phyloP scores from a whole-genome alignment of 2,113 vertebrate species.

The Myotis davidii region DNA sequence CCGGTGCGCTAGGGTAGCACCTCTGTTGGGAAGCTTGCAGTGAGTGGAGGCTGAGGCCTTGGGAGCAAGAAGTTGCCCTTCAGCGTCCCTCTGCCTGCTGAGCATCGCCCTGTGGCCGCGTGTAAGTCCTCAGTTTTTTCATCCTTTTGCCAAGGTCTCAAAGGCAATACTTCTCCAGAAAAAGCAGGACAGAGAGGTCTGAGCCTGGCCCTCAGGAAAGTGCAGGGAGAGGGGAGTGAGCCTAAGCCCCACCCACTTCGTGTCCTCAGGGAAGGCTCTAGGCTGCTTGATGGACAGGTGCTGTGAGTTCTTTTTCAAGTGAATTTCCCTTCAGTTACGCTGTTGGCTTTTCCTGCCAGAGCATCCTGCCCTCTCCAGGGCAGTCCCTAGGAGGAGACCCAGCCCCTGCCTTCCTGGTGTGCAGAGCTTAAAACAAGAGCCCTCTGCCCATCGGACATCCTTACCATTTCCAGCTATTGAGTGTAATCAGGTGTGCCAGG shows the following conservation, averaged over 20 bases:
- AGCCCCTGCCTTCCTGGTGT: constrained; percentile 83
- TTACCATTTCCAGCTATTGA: constrained; percentile 88
- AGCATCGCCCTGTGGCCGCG: not conserved
- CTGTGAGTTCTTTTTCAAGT: constrained; percentile 76
- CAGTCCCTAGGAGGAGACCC: constrained; percentile 80
- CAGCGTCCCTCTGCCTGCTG: not conserved
- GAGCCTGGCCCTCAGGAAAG: not conserved
- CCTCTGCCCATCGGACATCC: constrained; percentile 87
- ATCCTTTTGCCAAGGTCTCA: not conserved
- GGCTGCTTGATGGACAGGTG: constrained; percentile 63
- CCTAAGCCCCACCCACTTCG: constrained; percentile 60
- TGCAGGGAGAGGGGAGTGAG: constrained; percentile 32
- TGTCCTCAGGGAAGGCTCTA: constrained; percentile 35
- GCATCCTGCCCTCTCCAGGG: constrained; percentile 84
- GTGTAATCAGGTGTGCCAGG: constrained; percentile 79
- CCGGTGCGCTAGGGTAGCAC: not conserved
- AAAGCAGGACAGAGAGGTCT: not conserved
- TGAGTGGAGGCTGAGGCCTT: not conserved
- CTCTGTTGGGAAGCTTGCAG: not conserved
- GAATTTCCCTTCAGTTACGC: constrained; percentile 81
- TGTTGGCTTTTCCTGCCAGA: constrained; percentile 84
- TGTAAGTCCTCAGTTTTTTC: not conserved
- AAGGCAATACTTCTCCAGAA: not conserved
- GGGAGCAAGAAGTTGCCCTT: not conserved
- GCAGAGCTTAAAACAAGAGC: constrained; percentile 84